Base-by-base conservation (phyloP, 2,113 vertebrate species). In the Pseudopodoces humilis region DNA sequence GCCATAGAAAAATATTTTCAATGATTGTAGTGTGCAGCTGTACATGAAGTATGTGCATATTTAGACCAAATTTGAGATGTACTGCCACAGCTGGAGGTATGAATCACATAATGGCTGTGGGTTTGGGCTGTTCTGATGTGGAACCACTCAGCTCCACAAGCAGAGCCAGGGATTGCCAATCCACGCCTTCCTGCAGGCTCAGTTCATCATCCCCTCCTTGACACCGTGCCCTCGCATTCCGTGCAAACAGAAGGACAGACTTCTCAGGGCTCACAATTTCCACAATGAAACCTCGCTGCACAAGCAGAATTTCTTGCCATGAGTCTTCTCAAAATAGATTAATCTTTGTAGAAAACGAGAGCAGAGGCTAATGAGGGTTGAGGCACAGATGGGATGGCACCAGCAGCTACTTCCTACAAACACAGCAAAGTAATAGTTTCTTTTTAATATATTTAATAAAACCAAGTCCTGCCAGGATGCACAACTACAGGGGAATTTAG, bases 301-400 rank as follows among this genome's bases (percentile, higher is more conserved):
- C 27, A 44, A 80, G 75, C 87, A 80, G 56, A 50, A 70, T 83
- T 83, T 71, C 76, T 80, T 90, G 68, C 60, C 47, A 12, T 39
- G 35, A 28, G 88, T 93, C 77, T 90, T 60, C 85, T 67, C 60
- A 68, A 93, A 96, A 94, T 27, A 90, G 75, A 88, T 83, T 81
- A 70, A 90, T 95, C 76, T 88, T 70, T 27, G 59, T 75, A 55
- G 87, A 56, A 91, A 90, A 92, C n/a, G 44, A 93, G 69, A 86
- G 75, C 71, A 95, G 59, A 87, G 92, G 85, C 75, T 94, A 96
- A 95, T 88, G 85, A 91, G 63, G 56, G 83, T 33, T 76, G 67
- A 95, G 83, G 80, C 78, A 77, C 93, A 93, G 90, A 90, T 90
- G 87, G 91, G 75, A 90, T 41, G 56, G 87, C 71, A 91, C 74